A percentile compares a stretch with the other conserved stretches of the same genome.
phyloP scores from a whole-genome alignment of 2,888 invertebrate species.

The Conomelus anceps region DNA sequence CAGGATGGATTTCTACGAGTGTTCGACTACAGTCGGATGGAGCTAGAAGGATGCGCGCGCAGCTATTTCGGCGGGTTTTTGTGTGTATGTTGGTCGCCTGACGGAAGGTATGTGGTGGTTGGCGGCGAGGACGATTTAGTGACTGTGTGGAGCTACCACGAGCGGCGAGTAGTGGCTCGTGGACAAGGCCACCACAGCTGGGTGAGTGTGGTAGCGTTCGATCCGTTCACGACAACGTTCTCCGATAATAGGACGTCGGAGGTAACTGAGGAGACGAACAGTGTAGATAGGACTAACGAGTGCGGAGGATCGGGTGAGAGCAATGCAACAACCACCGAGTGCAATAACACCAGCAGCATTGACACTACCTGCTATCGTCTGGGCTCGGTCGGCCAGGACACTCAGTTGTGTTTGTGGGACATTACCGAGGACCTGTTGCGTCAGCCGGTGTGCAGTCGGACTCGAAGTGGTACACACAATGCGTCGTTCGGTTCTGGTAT shows the following conservation, averaged over 20 bases:
- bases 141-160: conserved; percentile 91
- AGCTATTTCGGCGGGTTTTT: conserved; percentile 97
- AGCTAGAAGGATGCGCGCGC: conserved; percentile 83
- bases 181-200: conserved; percentile 97
- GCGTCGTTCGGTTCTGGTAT: background rate
- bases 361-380: conserved; percentile 68
- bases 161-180: conserved; percentile 89
- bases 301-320: conserved; percentile 15
- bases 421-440: conserved; percentile 89
- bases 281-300: conserved; percentile 27
- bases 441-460: conserved; percentile 55
- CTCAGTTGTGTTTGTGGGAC: conserved; percentile 97
- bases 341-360: conserved; percentile 44
- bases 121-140: conserved; percentile 99
- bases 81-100: conserved; percentile 97
- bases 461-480: conserved; percentile 37
- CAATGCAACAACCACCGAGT: conserved; percentile 41
- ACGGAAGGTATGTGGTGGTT: conserved; percentile 88
- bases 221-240: conserved; percentile 68
- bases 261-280: background rate
- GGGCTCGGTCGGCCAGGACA: conserved; percentile 96
- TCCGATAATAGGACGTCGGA: background rate
- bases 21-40: conserved; percentile 97
- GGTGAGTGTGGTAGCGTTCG: conserved; percentile 95
- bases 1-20: conserved; percentile 93